Base-by-base conservation (phyloP, 2,888 invertebrate genomes). In the Myathropa florea region DNA sequence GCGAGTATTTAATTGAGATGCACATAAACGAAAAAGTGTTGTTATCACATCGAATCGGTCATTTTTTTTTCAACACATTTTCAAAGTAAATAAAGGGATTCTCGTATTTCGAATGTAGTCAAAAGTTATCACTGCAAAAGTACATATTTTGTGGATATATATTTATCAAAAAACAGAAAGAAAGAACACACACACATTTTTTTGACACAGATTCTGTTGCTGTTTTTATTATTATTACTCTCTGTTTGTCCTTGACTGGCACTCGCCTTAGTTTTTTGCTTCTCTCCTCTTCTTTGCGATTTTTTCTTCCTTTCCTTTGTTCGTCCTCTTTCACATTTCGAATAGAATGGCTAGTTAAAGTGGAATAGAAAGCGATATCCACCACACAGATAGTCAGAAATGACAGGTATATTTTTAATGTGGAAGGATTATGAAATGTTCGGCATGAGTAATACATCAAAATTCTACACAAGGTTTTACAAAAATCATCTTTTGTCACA, bases 1-100 rank as follows among this genome's bases (percentile, higher is more conserved):
- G 86, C 83, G 86, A 86, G 86, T 86, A 83, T 86, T 78, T 65
- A 79, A 57, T 70, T 79, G 46, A 75, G 83, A 79, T 86, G 78
- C 70, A 83, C 60, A 83, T 28, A 14, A 36, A 39, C 26, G 24
- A 24, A 21, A 75, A 21, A 57, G 24, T 57, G 28, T 55, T 64
- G 39, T 71, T 75, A 86, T 83, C 86, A 86, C 83, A 83, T 76
- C 46, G 46, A 39, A 73, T 53, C 21, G 23, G 24, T 60, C 24
- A 23, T 23, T 10, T 9, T 39, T 59, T 26, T 10, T 39, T 68
- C 3, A 33, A 30, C 39, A 28, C n/a, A 18, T 14, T 59, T 46
- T 67, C 28, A 2, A 23, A 30, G 23, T 33, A 26, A 18, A 39
- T 23, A 18, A 72, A 63, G 0, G 6, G 30, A 30, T 26, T 33